phyloP scores from a whole-genome alignment of 1,140 invertebrate species.

The Drosophila grimshawi region DNA sequence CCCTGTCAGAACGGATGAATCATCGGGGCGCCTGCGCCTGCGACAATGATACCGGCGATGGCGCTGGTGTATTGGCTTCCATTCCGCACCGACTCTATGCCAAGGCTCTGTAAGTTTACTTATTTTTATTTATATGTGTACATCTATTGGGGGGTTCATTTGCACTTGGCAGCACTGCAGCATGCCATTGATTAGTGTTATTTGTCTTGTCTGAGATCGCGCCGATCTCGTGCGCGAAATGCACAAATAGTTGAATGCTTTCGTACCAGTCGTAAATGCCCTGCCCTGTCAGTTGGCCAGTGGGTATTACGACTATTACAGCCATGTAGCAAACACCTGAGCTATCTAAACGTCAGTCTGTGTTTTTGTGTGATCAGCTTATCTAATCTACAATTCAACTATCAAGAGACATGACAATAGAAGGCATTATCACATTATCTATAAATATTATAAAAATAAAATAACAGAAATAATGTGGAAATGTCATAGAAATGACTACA shows the following conservation, averaged over 20 bases:
- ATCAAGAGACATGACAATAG: neutral
- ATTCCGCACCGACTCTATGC: conserved; percentile 98
- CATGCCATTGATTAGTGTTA: conserved; percentile 62
- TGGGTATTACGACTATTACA: neutral
- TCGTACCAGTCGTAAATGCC: conserved; percentile 33
- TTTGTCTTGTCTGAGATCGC: conserved; percentile 42
- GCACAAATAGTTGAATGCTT: conserved; percentile 58
- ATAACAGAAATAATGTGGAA: too few relatives aligned
- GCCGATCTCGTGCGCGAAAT: conserved; percentile 73
- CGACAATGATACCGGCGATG: conserved; percentile 99
- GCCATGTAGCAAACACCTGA: neutral
- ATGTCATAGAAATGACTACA: too few relatives aligned
- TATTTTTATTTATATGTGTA: neutral
- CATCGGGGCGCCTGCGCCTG: conserved; percentile 99
- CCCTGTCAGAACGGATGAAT: conserved; percentile 97
- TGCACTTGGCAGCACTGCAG: conserved; percentile 47
- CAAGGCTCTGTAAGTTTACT: conserved; percentile 90
- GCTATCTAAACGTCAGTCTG: neutral
- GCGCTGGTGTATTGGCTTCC: conserved; percentile 97
- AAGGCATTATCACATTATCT: neutral
- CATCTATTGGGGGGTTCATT: neutral
- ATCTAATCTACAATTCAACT: conserved; percentile 13
- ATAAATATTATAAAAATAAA: too few relatives aligned
- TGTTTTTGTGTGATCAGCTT: neutral
- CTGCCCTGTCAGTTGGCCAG: conserved; percentile 17